Conservation (phyloP, 2,113 vertebrate genomes). For the Triplophysa siluroides region DNA sequence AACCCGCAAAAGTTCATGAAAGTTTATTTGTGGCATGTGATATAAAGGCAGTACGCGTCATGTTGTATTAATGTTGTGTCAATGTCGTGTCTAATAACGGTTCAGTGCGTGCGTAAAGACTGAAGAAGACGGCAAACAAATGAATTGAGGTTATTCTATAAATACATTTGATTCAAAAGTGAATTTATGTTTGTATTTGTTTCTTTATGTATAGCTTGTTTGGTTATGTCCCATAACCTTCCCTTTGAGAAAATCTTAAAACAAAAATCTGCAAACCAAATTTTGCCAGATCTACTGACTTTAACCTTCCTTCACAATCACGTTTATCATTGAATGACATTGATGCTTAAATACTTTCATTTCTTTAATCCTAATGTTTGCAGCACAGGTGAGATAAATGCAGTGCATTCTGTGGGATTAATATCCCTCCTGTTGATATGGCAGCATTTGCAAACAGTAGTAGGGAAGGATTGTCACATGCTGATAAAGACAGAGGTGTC, state of each 20-base stretch:
- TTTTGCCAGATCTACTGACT: neutral
- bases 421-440: slow-evolving; percentile 9
- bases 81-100: no score
- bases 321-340: neutral
- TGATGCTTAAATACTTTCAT: neutral
- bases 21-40: no score
- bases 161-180: no score
- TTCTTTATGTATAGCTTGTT: no score
- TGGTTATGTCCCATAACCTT: no score
- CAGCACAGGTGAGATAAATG: neutral
- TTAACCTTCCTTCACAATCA: neutral
- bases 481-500: slow-evolving; percentile 5
- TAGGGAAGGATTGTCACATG: slow-evolving; percentile 17
- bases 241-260: no score
- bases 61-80: no score
- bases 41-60: no score
- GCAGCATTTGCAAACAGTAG: slow-evolving; percentile 25
- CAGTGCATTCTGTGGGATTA: slow-evolving; percentile 6
- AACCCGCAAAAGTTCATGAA: no score
- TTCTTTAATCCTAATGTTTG: neutral
- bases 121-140: neutral
- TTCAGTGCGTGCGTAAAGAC: neutral
- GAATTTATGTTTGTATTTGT: no score
- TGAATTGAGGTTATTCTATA: no score
- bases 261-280: neutral